Evolutionary conservation across 2,113 vertebrate species (phyloP).

Genomic region (Macrotus californicus): DNA sequence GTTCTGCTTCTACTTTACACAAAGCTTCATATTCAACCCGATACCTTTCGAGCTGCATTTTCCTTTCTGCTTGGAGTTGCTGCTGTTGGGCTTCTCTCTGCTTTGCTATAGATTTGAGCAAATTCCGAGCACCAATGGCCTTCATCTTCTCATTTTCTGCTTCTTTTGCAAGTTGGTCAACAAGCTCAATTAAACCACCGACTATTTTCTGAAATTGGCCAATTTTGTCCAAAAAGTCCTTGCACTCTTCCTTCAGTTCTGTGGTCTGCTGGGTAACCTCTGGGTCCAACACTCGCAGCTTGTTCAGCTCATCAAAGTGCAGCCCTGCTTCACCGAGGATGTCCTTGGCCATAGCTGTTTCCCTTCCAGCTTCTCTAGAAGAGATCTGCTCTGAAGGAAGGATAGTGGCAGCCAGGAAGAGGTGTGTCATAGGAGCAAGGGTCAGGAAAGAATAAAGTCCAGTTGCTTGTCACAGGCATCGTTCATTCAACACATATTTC

Average conservation of each 20-base stretch:
- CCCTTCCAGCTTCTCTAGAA: constrained; percentile 55
- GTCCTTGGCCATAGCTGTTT: constrained; percentile 88
- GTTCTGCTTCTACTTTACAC: constrained; percentile 95
- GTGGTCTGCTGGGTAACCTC: constrained; percentile 90
- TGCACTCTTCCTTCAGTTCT: constrained; percentile 94
- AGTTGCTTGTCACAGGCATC: constrained; percentile 59
- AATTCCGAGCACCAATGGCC: constrained; percentile 95
- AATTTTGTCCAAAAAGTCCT: constrained; percentile 94
- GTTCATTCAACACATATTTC: constrained; percentile 57
- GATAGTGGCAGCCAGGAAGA: constrained; percentile 42
- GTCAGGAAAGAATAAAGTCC: constrained; percentile 71
- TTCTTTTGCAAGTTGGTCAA: constrained; percentile 93
- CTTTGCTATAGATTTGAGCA: constrained; percentile 93
- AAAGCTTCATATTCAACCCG: constrained; percentile 94
- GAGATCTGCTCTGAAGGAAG: constrained; percentile 47
- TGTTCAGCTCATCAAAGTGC: constrained; percentile 94
- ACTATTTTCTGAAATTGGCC: constrained; percentile 96
- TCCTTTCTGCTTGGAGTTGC: constrained; percentile 95
- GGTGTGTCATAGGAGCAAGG: constrained; percentile 59
- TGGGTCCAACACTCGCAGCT: constrained; percentile 90
- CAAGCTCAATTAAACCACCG: constrained; percentile 89
- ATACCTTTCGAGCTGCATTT: constrained; percentile 96
- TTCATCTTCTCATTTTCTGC: constrained; percentile 97
- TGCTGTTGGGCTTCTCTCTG: constrained; percentile 96
- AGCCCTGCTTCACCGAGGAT: constrained; percentile 89